Evolutionary conservation across 2,797 vertebrate species (phyloP).

Genomic region (Chiloscyllium punctatum): DNA sequence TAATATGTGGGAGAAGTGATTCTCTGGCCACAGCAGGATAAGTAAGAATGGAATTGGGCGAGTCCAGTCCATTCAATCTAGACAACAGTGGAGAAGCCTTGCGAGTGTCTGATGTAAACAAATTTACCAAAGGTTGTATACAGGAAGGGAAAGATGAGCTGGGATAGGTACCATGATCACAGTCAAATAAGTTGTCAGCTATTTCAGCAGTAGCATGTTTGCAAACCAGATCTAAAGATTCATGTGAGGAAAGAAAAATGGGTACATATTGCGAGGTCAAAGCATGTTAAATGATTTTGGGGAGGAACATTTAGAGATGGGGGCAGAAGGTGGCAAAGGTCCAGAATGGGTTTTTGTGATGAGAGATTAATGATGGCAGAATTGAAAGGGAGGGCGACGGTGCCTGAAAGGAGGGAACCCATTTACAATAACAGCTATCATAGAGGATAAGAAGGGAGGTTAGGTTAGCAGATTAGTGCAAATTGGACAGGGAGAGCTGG

Average conservation of each 20-base stretch:
- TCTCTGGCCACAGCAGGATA: not conserved
- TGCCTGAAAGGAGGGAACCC: not conserved
- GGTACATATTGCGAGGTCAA: not conserved
- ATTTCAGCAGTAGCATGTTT: not conserved
- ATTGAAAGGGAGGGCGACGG: not conserved
- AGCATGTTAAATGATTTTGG: not conserved
- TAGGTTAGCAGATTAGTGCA: not conserved
- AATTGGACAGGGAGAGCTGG: not conserved
- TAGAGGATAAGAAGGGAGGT: not conserved
- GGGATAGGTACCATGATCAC: not conserved
- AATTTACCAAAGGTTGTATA: not conserved
- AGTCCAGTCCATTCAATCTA: not conserved
- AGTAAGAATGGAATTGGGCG: not conserved
- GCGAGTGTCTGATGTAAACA: not conserved
- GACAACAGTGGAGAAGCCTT: not conserved
- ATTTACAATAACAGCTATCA: not conserved
- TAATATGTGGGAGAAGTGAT: not conserved
- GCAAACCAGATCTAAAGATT: not conserved
- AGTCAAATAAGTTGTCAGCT: not conserved
- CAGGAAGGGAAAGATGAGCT: not conserved
- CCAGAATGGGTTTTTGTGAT: not conserved
- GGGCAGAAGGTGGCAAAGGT: not conserved
- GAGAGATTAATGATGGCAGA: not conserved
- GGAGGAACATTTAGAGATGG: not conserved
- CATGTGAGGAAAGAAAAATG: not conserved